Percentiles rank a stretch among this genome's conserved stretches.
Evolutionary conservation across 2,113 vertebrate species (phyloP).

Genomic region (Noturus placidus): DNA sequence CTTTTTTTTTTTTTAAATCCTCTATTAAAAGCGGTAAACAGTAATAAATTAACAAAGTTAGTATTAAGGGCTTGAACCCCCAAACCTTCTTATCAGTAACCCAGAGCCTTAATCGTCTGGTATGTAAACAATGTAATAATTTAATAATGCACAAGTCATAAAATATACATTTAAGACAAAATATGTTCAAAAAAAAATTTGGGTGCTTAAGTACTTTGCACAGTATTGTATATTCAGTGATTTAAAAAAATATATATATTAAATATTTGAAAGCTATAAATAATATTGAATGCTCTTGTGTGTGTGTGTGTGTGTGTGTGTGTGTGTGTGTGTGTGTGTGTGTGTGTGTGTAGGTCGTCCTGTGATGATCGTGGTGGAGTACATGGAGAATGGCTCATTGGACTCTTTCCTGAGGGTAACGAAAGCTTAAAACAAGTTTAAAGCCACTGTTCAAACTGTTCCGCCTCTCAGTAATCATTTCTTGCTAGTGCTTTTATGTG

Average conservation of each 20-base stretch:
- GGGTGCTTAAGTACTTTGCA: too few relatives aligned
- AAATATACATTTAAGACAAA: too few relatives aligned
- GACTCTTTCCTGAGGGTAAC: constrained; percentile 55
- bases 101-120: too few relatives aligned
- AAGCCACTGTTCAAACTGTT: neutral
- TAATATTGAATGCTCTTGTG: neutral
- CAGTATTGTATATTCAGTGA: too few relatives aligned
- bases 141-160: too few relatives aligned
- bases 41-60: too few relatives aligned
- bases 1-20: too few relatives aligned
- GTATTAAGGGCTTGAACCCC: too few relatives aligned
- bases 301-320: neutral
- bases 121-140: too few relatives aligned
- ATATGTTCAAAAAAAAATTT: too few relatives aligned
- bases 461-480: neutral
- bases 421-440: neutral
- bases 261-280: neutral
- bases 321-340: constrained; percentile 3
- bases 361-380: constrained; percentile 54
- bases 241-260: neutral
- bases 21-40: too few relatives aligned
- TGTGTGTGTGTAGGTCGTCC: constrained; percentile 47
- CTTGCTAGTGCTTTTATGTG: neutral
- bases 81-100: too few relatives aligned
- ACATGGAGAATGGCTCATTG: constrained; percentile 53